phyloP scores from a whole-genome alignment of 2,113 vertebrate genomes.

The Colaptes auratus region DNA sequence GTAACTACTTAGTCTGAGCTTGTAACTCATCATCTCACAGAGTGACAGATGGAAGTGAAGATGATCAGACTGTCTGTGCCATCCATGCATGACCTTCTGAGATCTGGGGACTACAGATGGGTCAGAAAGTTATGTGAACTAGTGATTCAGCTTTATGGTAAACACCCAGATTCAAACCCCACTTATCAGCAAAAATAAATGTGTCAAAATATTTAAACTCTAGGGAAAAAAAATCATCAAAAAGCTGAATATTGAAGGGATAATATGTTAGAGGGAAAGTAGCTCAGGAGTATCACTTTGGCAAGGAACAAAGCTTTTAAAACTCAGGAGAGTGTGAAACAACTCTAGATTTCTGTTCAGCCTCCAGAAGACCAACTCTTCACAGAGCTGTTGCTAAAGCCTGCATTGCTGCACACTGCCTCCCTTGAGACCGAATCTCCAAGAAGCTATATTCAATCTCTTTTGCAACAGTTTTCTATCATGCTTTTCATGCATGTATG shows the following conservation, averaged over 20 bases:
- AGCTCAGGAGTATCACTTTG: neutral
- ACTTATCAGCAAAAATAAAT: neutral
- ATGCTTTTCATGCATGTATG: neutral
- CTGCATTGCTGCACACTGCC: neutral
- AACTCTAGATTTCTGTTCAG: neutral
- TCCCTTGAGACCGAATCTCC: neutral
- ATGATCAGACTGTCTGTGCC: neutral
- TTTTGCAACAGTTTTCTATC: neutral
- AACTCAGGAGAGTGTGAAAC: neutral
- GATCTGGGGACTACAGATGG: neutral
- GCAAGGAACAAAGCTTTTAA: neutral
- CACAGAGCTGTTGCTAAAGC: neutral
- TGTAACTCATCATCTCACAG: neutral
- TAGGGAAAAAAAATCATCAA: neutral
- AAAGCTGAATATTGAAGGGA: neutral
- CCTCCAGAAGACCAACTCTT: neutral
- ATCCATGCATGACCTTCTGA: rapidly evolving
- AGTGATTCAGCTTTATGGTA: neutral
- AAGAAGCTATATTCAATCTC: neutral
- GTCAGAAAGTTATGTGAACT: neutral
- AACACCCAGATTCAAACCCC: neutral
- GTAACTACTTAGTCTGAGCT: neutral
- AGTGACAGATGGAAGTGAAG: neutral
- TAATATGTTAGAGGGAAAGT: neutral
- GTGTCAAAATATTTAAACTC: neutral